Conservation (phyloP, 2,888 invertebrate genomes). For the Argyresthia albistria region DNA sequence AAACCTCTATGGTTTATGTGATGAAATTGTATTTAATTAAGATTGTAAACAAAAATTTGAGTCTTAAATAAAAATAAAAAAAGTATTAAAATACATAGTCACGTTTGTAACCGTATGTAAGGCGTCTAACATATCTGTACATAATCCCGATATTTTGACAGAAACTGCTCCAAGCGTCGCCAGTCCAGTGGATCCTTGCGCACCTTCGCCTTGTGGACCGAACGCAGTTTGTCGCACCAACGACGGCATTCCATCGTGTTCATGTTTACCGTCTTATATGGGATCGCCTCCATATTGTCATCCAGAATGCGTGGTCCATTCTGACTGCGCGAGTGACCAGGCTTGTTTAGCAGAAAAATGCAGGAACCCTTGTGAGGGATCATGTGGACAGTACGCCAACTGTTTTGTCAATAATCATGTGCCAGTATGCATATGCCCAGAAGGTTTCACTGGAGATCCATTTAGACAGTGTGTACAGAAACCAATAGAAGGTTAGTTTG, state of each 20-base stretch:
- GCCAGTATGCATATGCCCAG: constrained; percentile 80
- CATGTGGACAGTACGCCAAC: constrained; percentile 77
- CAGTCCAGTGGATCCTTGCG: constrained; percentile 75
- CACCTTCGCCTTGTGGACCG: constrained; percentile 80
- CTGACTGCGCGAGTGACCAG: constrained; percentile 75
- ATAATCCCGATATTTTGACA: constrained; percentile 12
- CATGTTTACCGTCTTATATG: constrained; percentile 76
- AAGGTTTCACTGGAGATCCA: constrained; percentile 78
- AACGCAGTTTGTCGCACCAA: constrained; percentile 82
- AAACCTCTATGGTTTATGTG: too few relatives aligned
- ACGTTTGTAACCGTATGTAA: too few relatives aligned
- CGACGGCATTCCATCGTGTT: constrained; percentile 79
- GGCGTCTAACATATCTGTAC: too few relatives aligned
- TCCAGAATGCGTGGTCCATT: constrained; percentile 77
- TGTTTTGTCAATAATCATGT: constrained; percentile 81
- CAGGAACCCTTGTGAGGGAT: constrained; percentile 78
- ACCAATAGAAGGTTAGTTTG: constrained; percentile 53
- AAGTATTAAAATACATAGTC: too few relatives aligned
- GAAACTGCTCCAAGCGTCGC: constrained; percentile 36
- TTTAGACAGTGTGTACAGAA: constrained; percentile 75
- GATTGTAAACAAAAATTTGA: too few relatives aligned
- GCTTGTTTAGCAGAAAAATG: constrained; percentile 81
- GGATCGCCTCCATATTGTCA: constrained; percentile 77
- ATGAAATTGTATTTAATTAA: too few relatives aligned
- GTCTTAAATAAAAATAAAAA: too few relatives aligned